phyloP scores from a whole-genome alignment of 2,888 invertebrate species.

The Leucoma salicis region DNA sequence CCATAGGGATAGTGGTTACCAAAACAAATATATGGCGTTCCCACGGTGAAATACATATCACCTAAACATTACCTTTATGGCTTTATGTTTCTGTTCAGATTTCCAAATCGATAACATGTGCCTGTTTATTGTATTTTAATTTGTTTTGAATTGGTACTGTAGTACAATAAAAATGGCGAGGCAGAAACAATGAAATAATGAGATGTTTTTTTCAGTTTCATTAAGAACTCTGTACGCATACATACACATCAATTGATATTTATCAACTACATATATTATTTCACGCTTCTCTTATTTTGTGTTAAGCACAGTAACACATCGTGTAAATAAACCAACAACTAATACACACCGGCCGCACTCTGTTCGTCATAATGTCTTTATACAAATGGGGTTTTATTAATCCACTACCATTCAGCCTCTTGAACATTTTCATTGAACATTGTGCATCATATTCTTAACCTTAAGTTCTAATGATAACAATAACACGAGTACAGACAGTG shows the following conservation, averaged over 20 bases:
- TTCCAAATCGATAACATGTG: too few species aligned
- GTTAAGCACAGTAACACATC: slow-evolving; percentile 16
- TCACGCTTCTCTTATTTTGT: neutral
- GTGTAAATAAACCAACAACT: slow-evolving; percentile 4
- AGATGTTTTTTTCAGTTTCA: too few species aligned
- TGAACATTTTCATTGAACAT: slow-evolving; percentile 58
- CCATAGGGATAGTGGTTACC: too few species aligned
- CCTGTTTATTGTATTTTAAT: too few species aligned
- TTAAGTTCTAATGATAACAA: slow-evolving; percentile 63
- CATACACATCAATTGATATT: neutral
- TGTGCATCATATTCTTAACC: slow-evolving; percentile 62
- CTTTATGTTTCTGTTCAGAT: too few species aligned
- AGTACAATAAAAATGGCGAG: too few species aligned
- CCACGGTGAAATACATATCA: too few species aligned
- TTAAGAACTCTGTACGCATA: too few species aligned
- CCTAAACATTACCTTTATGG: too few species aligned
- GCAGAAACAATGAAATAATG: too few species aligned
- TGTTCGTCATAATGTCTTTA: slow-evolving; percentile 15
- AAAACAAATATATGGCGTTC: too few species aligned
- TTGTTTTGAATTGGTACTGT: too few species aligned
- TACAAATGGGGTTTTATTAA: slow-evolving; percentile 36
- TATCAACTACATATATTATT: neutral
- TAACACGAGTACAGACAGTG: slow-evolving; percentile 68
- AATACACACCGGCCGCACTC: slow-evolving; percentile 16
- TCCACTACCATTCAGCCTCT: slow-evolving; percentile 34